Conservation (phyloP, 1,140 invertebrate genomes). For the Penaeus japonicus region DNA sequence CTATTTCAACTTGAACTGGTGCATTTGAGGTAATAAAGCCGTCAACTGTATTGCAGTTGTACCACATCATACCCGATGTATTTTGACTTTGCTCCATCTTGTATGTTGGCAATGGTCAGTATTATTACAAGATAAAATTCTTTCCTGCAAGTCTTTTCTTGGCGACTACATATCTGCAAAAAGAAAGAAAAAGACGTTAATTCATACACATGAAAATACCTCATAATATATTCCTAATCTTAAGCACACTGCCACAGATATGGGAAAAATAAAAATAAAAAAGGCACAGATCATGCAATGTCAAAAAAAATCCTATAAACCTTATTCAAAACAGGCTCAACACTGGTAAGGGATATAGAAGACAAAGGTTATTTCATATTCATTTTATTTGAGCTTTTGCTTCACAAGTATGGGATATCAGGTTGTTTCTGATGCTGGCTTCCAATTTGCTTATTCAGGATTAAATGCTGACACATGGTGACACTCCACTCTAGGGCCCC, state of each 20-base stretch:
- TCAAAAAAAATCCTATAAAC: background rate
- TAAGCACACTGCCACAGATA: no score
- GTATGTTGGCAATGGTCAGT: background rate
- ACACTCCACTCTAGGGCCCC: conserved; percentile 45
- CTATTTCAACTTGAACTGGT: conserved; percentile 50
- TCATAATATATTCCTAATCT: no score
- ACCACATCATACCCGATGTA: conserved; percentile 42
- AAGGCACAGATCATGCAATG: background rate
- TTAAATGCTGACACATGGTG: conserved; percentile 48
- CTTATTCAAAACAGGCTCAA: conserved; percentile 1
- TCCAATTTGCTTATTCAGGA: conserved; percentile 50
- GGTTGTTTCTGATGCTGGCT: conserved; percentile 50
- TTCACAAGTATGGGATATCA: conserved; percentile 56
- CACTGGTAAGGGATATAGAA: conserved; percentile 28
- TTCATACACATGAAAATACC: no score
- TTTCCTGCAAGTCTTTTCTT: conserved; percentile 7
- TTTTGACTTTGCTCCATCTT: conserved; percentile 35
- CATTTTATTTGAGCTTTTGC: conserved; percentile 38
- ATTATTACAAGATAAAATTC: background rate
- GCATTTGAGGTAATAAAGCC: conserved; percentile 43
- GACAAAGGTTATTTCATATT: conserved; percentile 26
- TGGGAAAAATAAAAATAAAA: background rate
- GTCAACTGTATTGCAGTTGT: conserved; percentile 41
- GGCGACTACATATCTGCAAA: conserved; percentile 33
- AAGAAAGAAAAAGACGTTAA: background rate